phyloP scores from a whole-genome alignment of 2,113 vertebrate genomes.

The Triplophysa tibetana region DNA sequence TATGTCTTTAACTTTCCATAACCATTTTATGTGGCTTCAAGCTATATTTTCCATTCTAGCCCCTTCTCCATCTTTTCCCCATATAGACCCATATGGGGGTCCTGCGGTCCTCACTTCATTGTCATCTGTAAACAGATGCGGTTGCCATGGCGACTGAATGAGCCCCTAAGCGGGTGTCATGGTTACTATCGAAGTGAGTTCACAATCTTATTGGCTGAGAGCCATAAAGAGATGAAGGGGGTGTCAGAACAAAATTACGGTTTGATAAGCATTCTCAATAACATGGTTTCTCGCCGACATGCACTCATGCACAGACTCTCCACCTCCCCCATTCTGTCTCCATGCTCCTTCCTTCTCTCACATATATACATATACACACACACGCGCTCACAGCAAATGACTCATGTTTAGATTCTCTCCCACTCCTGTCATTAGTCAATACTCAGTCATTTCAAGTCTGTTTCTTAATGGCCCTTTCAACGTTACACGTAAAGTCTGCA shows the following conservation, averaged over 20 bases:
- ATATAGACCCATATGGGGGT: constrained; percentile 44
- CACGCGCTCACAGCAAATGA: constrained; percentile 60
- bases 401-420: constrained; percentile 68
- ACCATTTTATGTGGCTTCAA: neutral
- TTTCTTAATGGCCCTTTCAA: constrained; percentile 56
- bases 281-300: constrained; percentile 59
- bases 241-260: constrained; percentile 54
- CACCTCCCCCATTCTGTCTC: constrained; percentile 45
- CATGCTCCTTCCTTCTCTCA: constrained; percentile 2
- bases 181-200: constrained; percentile 71
- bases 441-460: constrained; percentile 68
- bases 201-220: constrained; percentile 64
- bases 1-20: neutral
- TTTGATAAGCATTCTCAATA: constrained; percentile 70
- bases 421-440: constrained; percentile 61
- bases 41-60: neutral
- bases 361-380: constrained; percentile 4
- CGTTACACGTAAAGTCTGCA: constrained; percentile 26
- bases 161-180: constrained; percentile 75
- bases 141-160: constrained; percentile 84
- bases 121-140: constrained; percentile 88
- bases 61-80: neutral
- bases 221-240: constrained; percentile 59
- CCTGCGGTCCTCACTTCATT: constrained; percentile 53
- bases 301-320: constrained; percentile 45